Evolutionary conservation across 2,113 vertebrate species (phyloP), one percentile per base, ranked within the genome.

Genomic region (Daubentonia madagascariensis): DNA sequence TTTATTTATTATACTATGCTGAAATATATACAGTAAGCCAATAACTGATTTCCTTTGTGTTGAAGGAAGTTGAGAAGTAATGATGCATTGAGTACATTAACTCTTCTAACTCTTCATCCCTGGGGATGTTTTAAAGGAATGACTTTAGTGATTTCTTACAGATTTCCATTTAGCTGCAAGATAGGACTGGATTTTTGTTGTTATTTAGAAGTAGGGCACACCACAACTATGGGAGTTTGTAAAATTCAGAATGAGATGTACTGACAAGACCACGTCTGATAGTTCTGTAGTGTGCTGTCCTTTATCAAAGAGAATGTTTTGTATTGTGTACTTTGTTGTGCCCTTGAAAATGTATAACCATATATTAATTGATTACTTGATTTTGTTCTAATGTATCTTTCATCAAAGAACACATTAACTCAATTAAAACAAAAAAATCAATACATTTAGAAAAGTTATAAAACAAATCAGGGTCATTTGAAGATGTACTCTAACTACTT

Each of bases 51-150:
- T 98, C 25, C 43, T 84, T 95, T 93, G 50, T 95, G 83, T 95
- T 96, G 68, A 79, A 89, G 43, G 73, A 87, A 30, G 45, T 83
- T 97, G 73, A 23, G 54, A 89, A 97, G 40, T 95, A 97, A 97
- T 85, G 92, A 90, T 90, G 80, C 75, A 80, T 68, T 85, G 80
- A 80, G 16, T 72, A 73, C 43, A 94, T 87, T 96, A 96, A 89
- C 43, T 89, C 63, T 92, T 90, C 17, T 88, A 96, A 93, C 59
- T 95, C 57, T 79, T 87, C 16, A 63, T 95, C 70, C 80, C 84
- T 96, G 45, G 25, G 59, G 70, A 88, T 95, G 40, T 96, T 97
- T 95, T 90, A 89, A 93, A 96, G 85, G 96, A 97, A 97, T 67
- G 35, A 75, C 16, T 76, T 50, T 67, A 96, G 67, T 93, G 76